Base-by-base conservation (phyloP, 2,797 vertebrate genomes). In the Fringilla coelebs region DNA sequence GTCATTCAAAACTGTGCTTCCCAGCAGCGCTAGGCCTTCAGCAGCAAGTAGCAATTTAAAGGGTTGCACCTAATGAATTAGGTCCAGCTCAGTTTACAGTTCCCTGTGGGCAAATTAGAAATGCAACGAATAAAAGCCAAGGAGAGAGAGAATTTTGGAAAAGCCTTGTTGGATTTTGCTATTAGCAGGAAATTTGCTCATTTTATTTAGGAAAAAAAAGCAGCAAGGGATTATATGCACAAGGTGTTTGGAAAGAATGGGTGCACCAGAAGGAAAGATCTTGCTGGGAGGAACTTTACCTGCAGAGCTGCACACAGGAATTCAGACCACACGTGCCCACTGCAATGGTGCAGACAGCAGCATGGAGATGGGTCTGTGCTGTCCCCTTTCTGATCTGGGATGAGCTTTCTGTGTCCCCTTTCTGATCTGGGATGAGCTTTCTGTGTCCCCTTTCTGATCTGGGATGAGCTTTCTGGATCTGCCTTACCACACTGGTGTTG, bases 401-500 rank as follows among this genome's bases (percentile, higher is more conserved):
- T 15, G 20, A 55, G 32, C 19, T 54, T 54, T 54, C 31, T 21
- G 52, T 9, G 51, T 13, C 6, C 18, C 51, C 32, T 96, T 31
- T 58, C 58, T 67, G 43, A 41, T 17, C 54, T 81, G 52, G 13
- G 36, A 55, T 19, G 58, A 79, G 31, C 18, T 31, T 52, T 52
- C 29, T 31, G 51, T 9, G 51, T 13, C 6, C 18, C 51, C 32
- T 96, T 31, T 51, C 58, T 67, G 43, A 41, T 17, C 54, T 81
- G 52, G 13, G 36, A 55, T 19, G 55, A 79, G 28, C 32, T 86
- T 84, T 67, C 70, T 57, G 58, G 32, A 29, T 41, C 82, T 57
- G 36, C 31, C 19, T 83, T 18, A n/a, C 32, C 68, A 26, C 0
- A 0, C 38, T 41, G 36, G 7, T 38, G 10, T 40, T 74, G 28